Evolutionary conservation across 2,797 vertebrate genomes (phyloP), one percentile per base, ranked within the genome.

Genomic region (Margarornis squamiger): DNA sequence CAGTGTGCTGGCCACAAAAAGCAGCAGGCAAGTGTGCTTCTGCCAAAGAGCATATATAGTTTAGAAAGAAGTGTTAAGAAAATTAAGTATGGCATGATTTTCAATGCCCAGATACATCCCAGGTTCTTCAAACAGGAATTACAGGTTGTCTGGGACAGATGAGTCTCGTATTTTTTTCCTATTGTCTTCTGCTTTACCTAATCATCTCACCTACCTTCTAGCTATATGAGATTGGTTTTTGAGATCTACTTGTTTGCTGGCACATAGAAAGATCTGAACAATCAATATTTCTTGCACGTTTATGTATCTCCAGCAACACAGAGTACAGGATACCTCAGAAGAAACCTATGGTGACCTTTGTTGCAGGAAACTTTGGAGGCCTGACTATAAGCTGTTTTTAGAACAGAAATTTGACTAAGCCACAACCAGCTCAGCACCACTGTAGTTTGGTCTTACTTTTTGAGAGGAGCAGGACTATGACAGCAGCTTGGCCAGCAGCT

Each of bases 361-460:
- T 65, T 86, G 77, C 45, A 93, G 74, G 63, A 73, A 88, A 87
- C n/a, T 84, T 81, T 46, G 57, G 59, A 92, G 59, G 59, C 55
- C 52, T 86, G 30, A 82, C 59, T 68, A 34, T 75, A 72, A 82
- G 73, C 51, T 88, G 84, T 71, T 91, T 94, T 90, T 92, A 92
- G 80, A 84, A 90, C 24, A 93, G 90, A 95, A 92, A 95, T 90
- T 12, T 93, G 66, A 95, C 79, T 84, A 90, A 91, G 76, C 38
- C 55, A 81, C 63, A 85, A 77, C 52, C 52, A 88, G 52, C 67
- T 70, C 6, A 2, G 71, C 52, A 91, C 41, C 52, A 54, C 34
- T 46, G 63, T 54, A 74, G 49, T 84, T 79, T 41, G 58, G 45
- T 84, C 66, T 54, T 61, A 52, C 48, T 57, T 84, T 90, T 5